phyloP scores from a whole-genome alignment of 2,797 vertebrate species.

The Pitangus sulphuratus region DNA sequence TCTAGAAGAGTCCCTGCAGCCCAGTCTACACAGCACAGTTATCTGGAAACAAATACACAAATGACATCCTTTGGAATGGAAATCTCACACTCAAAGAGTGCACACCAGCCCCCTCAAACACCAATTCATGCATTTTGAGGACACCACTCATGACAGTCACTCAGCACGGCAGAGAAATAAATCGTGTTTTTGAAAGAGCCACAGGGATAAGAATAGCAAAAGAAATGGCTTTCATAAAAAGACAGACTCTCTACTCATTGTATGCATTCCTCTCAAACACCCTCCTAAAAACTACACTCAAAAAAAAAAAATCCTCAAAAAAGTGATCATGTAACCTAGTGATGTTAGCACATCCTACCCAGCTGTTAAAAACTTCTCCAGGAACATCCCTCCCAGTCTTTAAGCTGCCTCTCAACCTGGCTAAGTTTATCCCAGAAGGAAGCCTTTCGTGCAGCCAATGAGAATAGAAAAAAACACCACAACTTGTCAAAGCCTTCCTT shows the following conservation, averaged over 20 bases:
- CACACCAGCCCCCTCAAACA: neutral
- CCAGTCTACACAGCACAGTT: fast-evolving
- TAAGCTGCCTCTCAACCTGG: neutral
- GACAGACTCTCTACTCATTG: neutral
- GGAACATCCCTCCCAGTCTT: neutral
- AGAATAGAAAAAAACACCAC: neutral
- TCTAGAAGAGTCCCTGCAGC: neutral
- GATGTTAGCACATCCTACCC: neutral
- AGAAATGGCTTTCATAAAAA: neutral
- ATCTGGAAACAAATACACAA: neutral
- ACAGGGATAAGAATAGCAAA: neutral
- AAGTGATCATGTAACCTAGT: neutral
- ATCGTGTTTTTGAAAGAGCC: neutral
- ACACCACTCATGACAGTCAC: neutral
- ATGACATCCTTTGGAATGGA: neutral
- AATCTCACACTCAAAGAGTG: neutral
- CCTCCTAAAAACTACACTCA: neutral
- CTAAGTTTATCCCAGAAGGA: neutral
- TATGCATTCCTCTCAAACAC: neutral
- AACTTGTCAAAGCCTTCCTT: neutral
- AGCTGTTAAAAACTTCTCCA: neutral
- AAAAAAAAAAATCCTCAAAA: neutral
- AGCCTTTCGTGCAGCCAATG: neutral
- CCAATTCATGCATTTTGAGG: neutral
- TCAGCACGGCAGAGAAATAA: neutral